Conservation (phyloP, 2,113 vertebrate species). For the Strix uralensis region DNA sequence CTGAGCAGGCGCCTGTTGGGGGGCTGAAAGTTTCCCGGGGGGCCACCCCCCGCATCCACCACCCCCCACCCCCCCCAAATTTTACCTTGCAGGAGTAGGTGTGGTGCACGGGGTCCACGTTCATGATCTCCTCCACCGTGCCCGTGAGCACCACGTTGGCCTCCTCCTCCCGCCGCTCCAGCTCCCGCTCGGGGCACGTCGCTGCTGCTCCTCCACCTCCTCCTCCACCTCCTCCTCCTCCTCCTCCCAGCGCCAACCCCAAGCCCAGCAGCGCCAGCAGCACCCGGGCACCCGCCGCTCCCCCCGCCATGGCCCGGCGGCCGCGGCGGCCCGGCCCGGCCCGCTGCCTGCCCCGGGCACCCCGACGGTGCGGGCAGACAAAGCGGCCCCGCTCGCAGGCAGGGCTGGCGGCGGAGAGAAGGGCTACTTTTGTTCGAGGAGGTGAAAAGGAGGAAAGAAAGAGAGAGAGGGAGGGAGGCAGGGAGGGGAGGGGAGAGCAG, state of each 20-base stretch:
- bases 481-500: not conserved
- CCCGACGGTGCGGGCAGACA: not conserved
- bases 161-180: constrained; percentile 91
- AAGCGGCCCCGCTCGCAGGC: constrained; percentile 33
- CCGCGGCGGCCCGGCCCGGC: not conserved
- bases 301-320: not conserved
- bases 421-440: constrained; percentile 51
- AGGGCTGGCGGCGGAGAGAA: constrained; percentile 9
- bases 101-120: constrained; percentile 95
- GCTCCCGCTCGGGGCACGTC: constrained; percentile 84
- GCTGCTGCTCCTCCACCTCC: constrained; percentile 67
- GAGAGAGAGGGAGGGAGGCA: not conserved
- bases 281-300: constrained; percentile 51
- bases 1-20: not conserved
- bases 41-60: not conserved
- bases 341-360: not conserved
- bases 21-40: not conserved
- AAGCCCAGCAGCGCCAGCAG: constrained; percentile 69
- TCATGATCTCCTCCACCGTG: constrained; percentile 95
- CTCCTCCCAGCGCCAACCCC: constrained; percentile 67
- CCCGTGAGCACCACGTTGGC: constrained; percentile 94
- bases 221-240: constrained; percentile 61
- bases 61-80: not conserved
- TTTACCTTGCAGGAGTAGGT: constrained; percentile 97
- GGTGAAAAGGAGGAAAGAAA: constrained; percentile 16